These are phyloP conservation scores for Taeniopygia guttata DNA, from an alignment of 2,797 vertebrate genomes.

Conservation along the genomic window DNA sequence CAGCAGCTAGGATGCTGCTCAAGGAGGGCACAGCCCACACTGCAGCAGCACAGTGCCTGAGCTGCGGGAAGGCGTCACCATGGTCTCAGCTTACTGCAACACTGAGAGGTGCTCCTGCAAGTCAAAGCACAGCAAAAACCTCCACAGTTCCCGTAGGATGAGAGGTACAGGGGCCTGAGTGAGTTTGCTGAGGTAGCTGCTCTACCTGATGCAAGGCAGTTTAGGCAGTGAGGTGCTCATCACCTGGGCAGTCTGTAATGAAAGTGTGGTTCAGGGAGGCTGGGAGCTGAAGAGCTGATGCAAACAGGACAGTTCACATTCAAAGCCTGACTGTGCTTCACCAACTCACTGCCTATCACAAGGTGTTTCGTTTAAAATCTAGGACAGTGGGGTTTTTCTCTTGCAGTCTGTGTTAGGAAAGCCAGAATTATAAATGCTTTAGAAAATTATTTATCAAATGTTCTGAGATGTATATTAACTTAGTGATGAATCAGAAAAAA, in stretches of 20 bases:
- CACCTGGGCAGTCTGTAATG: neutral
- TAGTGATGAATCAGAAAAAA: slow-evolving; percentile 6
- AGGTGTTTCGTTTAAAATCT: neutral
- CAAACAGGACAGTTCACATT: neutral
- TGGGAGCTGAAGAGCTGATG: neutral
- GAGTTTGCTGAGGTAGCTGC: neutral
- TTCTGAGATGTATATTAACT: neutral
- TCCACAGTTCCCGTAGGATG: neutral
- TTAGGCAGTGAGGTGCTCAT: neutral
- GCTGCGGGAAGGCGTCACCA: neutral
- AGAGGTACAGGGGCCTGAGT: neutral
- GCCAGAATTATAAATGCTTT: slow-evolving; percentile 12
- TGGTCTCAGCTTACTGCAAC: neutral
- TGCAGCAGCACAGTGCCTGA: neutral
- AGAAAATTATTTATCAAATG: slow-evolving; percentile 16
- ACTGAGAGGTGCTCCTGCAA: neutral
- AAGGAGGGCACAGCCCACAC: rapidly evolving
- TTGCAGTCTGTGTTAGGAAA: neutral
- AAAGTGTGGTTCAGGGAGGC: neutral
- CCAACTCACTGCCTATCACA: neutral
- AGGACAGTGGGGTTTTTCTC: neutral
- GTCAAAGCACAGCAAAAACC: neutral
- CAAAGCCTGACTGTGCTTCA: neutral
- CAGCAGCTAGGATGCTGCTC: neutral
- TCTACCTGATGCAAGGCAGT: neutral